phyloP scores from a whole-genome alignment of 2,113 vertebrate species.

The Promerops cafer region DNA sequence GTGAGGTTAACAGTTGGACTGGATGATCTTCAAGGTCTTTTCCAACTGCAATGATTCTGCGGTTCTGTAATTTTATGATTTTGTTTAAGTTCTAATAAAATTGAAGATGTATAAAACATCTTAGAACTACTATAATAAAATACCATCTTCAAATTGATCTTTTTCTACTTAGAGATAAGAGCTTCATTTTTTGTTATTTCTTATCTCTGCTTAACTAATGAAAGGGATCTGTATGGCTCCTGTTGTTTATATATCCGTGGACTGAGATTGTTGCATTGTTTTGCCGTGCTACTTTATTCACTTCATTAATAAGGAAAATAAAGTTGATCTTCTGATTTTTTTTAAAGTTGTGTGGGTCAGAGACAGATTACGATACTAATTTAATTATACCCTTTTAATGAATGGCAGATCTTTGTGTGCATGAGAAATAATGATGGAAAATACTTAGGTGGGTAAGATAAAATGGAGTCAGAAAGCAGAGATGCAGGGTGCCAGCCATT shows the following conservation, averaged over 20 bases:
- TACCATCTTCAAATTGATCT: neutral
- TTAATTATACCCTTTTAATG: neutral
- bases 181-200: neutral
- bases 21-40: neutral
- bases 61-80: neutral
- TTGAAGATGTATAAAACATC: neutral
- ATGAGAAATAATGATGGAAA: neutral
- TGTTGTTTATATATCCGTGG: neutral
- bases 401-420: neutral
- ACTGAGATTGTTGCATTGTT: neutral
- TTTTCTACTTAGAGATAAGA: neutral
- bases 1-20: neutral
- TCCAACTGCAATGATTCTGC: neutral
- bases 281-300: neutral
- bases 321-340: neutral
- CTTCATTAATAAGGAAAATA: neutral
- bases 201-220: neutral
- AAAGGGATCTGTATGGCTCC: neutral
- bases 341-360: neutral
- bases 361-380: neutral
- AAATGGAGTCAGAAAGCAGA: neutral
- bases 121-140: neutral
- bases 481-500: neutral
- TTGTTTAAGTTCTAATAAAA: neutral
- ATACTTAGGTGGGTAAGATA: neutral